Conservation (phyloP, 2,888 invertebrate genomes). For the Clunio marinus region DNA sequence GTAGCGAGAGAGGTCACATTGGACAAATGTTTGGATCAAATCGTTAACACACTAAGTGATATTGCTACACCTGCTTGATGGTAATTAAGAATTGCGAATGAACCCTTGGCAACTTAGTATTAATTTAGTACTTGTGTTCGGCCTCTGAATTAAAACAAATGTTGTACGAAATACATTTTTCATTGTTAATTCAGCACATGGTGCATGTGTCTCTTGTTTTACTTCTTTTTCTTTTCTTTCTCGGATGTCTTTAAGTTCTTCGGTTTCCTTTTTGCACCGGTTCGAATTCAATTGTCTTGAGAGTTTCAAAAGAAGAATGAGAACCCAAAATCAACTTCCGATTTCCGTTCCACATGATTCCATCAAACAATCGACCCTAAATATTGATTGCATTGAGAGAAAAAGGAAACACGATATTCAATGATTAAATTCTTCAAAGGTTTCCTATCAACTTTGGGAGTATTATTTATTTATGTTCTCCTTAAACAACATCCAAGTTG, state of each 20-base stretch:
- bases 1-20: too few relatives aligned
- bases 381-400: constrained; percentile 1
- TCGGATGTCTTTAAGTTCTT: background rate
- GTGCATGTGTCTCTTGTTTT: background rate
- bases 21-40: too few relatives aligned
- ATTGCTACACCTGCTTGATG: background rate
- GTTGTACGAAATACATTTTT: too few relatives aligned
- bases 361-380: background rate
- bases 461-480: too few relatives aligned
- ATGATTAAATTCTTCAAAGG: constrained; percentile 30
- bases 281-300: background rate
- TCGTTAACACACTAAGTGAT: too few relatives aligned
- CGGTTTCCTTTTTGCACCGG: background rate
- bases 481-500: too few relatives aligned
- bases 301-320: too few relatives aligned
- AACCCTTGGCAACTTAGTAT: background rate
- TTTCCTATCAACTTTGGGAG: background rate
- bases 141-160: background rate
- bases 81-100: background rate
- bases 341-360: constrained; percentile 30
- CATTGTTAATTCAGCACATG: background rate
- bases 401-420: constrained; percentile 28
- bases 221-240: background rate
- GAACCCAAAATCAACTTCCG: constrained; percentile 32
- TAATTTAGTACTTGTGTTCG: too few relatives aligned